Evolutionary conservation across 2,888 invertebrate genomes (phyloP), one percentile per base, ranked within the genome.

Genomic region (Gonocerus acuteangulatus): DNA sequence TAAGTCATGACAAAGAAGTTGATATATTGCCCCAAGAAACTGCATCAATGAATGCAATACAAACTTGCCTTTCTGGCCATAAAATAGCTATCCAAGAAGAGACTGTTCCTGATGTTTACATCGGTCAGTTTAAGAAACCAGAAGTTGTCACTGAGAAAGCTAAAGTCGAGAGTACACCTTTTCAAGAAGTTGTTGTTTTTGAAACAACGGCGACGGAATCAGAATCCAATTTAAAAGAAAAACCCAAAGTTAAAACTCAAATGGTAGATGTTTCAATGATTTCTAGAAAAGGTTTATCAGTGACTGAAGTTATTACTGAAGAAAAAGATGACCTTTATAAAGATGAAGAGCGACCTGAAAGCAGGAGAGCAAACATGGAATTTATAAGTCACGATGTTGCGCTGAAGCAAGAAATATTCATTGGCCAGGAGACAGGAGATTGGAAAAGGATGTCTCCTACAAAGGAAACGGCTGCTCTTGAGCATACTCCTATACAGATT

Each of bases 311-410:
- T 6, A 66, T 70, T 34, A 63, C 68, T 27, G 69, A 71, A 48
- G 69, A 69, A 62, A 70, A 69, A 61, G 71, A 71, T 67, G 67
- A 67, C 15, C 58, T 66, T 32, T 69, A 70, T 58, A 66, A 65
- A 21, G 44, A 67, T 19, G 36, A 62, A 48, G 65, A 67, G 45
- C 51, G 57, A 36, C 71, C 70, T 18, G 67, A 67, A 48, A 59
- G 65, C 7, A 65, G 65, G 49, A 69, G 63, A 34, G 72, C 71
- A 27, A 48, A 63, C 3, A 36, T 69, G 18, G 68, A 69, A 34
- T 57, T 71, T 39, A 65, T 67, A 68, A 73, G 75, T 61, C 75
- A 76, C 61, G 77, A 78, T 71, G 78, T 80, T 39, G 77, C 78
- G 16, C 66, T 78, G 47, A 77, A 78, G 63, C 78, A 80, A 71